Evolutionary conservation across 2,888 invertebrate genomes (phyloP), one percentile per base, ranked within the genome.

Genomic region (Cryptus armator): DNA sequence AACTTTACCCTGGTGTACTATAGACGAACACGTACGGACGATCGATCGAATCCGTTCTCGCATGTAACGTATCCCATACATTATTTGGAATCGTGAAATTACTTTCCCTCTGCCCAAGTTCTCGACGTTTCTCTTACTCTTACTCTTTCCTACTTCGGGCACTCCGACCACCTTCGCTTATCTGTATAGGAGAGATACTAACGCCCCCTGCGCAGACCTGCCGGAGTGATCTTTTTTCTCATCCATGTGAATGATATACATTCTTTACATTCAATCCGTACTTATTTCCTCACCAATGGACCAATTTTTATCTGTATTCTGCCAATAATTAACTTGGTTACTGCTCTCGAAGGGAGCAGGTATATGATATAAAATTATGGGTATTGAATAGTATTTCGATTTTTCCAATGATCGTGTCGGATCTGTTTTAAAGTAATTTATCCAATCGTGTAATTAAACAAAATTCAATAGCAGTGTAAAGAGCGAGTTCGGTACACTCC

Each of bases 41-140:
- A 84, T 84, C 81, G 84, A 86, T 85, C 71, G 82, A 46, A 44
- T 67, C 44, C 67, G 64, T 78, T 78, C 84, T 67, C 56, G 24
- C 71, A 62, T 78, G 70, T 81, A 81, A 75, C 76, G 76, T 83
- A 78, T 56, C 74, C 64, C 85, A 86, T 86, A 81, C 83, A 87
- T 89, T 89, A 89, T 89, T 88, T 83, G 77, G 84, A 86, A 87
- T 87, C 85, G 86, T 67, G 83, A 88, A 89, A 89, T 89, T 88
- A 89, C 87, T 89, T 89, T 86, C 67, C 70, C 76, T 56, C 66
- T 46, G 16, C 44, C 24, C 37, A 37, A 75, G 64, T 64, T 53
- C 74, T 29, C 67, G 59, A 32, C 14, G 14, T 32, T 59, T 32
- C 64, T 53, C 46, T 19, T 44, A 24, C 79, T 68, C 72, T 43